These are phyloP conservation scores for Vespertilio murinus DNA, from an alignment of 2,797 vertebrate species.

Conservation along the genomic window DNA sequence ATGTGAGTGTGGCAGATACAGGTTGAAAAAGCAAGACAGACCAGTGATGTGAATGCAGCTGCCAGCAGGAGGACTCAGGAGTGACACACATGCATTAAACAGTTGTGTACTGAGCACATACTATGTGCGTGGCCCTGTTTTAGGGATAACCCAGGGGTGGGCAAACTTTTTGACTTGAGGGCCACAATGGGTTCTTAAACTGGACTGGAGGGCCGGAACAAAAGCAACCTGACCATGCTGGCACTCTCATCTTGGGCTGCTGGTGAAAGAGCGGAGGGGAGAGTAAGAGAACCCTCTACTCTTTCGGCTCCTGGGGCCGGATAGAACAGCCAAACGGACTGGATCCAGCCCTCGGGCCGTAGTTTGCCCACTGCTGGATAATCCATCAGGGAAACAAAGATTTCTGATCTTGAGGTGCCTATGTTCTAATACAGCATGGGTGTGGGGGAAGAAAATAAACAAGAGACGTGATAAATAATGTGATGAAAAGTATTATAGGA, in stretches of 20 bases:
- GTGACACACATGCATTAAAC: neutral
- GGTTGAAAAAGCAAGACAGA: neutral
- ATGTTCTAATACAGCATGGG: neutral
- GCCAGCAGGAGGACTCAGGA: neutral
- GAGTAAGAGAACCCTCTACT: no score
- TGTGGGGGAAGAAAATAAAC: neutral
- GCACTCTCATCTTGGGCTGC: no score
- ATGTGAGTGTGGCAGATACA: accelerated
- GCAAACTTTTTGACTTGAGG: no score
- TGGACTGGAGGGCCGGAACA: no score
- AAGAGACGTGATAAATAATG: neutral
- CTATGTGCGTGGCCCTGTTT: neutral
- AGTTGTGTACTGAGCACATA: neutral
- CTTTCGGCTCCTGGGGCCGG: no score
- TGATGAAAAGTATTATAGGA: no score
- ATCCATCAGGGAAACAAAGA: neutral
- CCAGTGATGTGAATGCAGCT: neutral
- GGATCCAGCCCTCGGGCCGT: no score
- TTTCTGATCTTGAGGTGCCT: neutral
- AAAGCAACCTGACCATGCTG: no score
- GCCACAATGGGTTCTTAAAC: no score
- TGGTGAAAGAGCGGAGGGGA: no score
- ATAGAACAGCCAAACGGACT: no score
- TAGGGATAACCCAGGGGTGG: neutral
- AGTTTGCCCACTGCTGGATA: no score